phyloP scores from a whole-genome alignment of 2,797 vertebrate genomes.

The Enteromius unitaeniatus region DNA sequence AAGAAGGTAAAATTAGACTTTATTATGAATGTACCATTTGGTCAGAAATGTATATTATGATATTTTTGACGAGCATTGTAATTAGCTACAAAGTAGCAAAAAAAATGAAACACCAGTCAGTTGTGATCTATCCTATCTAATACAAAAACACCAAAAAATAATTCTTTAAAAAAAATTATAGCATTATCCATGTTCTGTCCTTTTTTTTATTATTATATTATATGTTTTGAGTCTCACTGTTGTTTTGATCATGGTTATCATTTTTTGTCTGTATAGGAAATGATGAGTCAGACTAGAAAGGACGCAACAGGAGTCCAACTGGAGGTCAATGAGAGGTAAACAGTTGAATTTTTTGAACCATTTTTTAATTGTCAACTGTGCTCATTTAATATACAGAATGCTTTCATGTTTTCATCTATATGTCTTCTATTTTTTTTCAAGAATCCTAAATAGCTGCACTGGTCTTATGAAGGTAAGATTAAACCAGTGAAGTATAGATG shows the following conservation, averaged over 20 bases:
- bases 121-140: no score
- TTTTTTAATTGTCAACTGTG: background rate
- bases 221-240: no score
- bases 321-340: slow-evolving; percentile 92
- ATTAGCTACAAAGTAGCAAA: no score
- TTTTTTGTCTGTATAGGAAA: slow-evolving; percentile 80
- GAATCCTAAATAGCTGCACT: slow-evolving; percentile 94
- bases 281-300: slow-evolving; percentile 94
- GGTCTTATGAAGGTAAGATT: slow-evolving; percentile 94
- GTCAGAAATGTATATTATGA: no score
- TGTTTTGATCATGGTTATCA: background rate
- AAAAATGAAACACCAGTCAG: no score
- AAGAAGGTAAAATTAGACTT: background rate
- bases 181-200: no score
- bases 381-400: background rate
- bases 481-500: background rate
- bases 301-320: slow-evolving; percentile 91
- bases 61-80: no score
- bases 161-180: no score
- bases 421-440: slow-evolving; percentile 64
- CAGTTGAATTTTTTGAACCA: background rate
- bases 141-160: no score
- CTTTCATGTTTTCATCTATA: background rate
- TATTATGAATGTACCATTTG: background rate
- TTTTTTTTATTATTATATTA: background rate